phyloP scores from a whole-genome alignment of 2,113 vertebrate species.

The Platysteira castanea region DNA sequence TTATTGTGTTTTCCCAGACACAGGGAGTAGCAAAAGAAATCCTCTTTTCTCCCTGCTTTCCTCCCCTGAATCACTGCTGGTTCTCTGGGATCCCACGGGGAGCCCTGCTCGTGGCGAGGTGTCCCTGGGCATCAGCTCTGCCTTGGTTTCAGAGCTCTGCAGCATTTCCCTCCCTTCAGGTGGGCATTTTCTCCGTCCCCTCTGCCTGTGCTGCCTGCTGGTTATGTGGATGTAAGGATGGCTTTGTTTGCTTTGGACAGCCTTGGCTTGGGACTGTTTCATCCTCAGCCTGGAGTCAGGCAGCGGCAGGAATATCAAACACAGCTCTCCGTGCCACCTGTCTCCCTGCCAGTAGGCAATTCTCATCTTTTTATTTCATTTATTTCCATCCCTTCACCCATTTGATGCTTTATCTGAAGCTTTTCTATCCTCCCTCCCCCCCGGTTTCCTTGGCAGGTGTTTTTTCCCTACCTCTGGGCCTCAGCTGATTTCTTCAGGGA shows the following conservation, averaged over 20 bases:
- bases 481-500: background rate
- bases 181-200: background rate
- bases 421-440: background rate
- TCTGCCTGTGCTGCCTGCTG: slow-evolving; percentile 18
- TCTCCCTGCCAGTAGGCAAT: slow-evolving; percentile 4
- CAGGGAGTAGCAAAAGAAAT: background rate
- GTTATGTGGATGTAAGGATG: slow-evolving; percentile 15
- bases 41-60: background rate
- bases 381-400: background rate
- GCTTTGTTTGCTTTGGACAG: slow-evolving; percentile 43
- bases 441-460: background rate
- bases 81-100: background rate
- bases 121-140: background rate
- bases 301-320: background rate
- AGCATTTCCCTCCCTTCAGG: background rate
- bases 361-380: background rate
- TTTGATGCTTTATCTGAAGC: background rate
- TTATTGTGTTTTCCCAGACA: no score
- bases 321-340: slow-evolving; percentile 34
- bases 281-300: background rate
- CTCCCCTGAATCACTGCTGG: background rate
- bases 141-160: background rate
- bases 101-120: background rate
- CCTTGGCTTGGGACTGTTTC: background rate
- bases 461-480: background rate